Base-by-base conservation (phyloP, 1,140 invertebrate species). In the Leptinotarsa texana region DNA sequence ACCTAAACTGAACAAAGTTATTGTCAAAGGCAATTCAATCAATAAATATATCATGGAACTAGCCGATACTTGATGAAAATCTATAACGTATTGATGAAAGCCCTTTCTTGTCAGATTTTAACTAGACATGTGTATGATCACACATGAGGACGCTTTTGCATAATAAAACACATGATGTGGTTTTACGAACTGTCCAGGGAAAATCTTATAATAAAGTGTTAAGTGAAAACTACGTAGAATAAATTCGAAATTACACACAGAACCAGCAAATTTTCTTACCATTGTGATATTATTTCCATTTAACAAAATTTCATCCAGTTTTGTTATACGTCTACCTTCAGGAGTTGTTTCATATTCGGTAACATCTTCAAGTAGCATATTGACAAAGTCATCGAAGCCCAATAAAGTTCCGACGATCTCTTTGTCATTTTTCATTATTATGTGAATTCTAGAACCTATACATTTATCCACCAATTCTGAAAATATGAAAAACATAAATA, bases 231-330 rank as follows among this genome's bases (percentile, higher is more conserved):
- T 15, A 42, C 2, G 2, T 42, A 42, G 8, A 42, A 42, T 42
- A 42, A 42, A 42, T 42, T 42, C 33, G 27, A 27, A 27, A 27
- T 27, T 6, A 33, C 8, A 42, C 8, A 42, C 8, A 42, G 33
- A 8, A 42, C 8, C 33, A 42, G 8, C 33, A 42, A 42, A 11
- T 42, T 11, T 42, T 57, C 66, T 85, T 81, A 98, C 95, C 97
- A 99, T 99, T 63, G 97, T 97, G 75, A 99, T 99, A 84, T 99
- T 99, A 85, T 99, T 99, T 80, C 98, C 98, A 89, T 99, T 99
- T 1, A 99, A 87, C 51, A 99, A 90, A 83, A 99, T 99, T 86
- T 98, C 95, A 86, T 99, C 98, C 61, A 99, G 86, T 87, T 98
- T 99, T 0, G 98, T 99, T 3, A 99, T 93, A 84, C 97, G 88